Percentiles rank a stretch among this genome's conserved stretches.
Evolutionary conservation across 2,113 vertebrate species (phyloP).

Genomic region (Zosterops borbonicus): DNA sequence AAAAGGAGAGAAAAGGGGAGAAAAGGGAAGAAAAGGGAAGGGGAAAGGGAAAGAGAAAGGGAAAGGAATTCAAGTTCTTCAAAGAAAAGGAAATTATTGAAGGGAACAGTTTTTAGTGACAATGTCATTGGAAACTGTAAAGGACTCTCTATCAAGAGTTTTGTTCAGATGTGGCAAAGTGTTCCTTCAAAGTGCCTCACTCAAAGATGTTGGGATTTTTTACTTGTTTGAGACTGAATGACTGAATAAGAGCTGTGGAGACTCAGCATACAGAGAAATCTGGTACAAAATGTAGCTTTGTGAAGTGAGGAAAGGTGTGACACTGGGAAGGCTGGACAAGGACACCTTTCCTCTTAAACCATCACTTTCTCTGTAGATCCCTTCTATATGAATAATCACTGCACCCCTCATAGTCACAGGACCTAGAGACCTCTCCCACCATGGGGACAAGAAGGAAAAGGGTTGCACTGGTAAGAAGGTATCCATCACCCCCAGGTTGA

Average conservation of each 20-base stretch:
- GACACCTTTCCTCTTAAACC: not conserved
- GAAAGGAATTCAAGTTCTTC: not conserved
- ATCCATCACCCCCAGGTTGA: not conserved
- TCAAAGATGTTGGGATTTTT: not conserved
- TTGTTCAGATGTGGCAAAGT: not conserved
- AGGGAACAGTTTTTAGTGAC: not conserved
- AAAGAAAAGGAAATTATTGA: not conserved
- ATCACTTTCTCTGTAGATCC: not conserved
- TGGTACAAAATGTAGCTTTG: not conserved
- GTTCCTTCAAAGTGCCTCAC: not conserved
- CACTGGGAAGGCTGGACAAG: not conserved
- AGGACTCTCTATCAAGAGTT: not conserved
- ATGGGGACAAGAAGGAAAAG: not conserved
- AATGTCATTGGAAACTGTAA: not conserved
- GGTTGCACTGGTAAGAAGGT: not conserved
- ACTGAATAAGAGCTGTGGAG: not conserved
- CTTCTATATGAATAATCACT: not conserved
- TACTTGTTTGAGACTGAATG: not conserved
- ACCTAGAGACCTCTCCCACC: not conserved
- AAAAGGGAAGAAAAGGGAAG: not conserved
- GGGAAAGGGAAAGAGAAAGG: no score
- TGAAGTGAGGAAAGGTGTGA: not conserved
- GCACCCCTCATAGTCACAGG: not conserved
- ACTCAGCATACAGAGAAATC: not conserved
- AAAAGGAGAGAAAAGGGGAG: not conserved